These are phyloP conservation scores for Drosophila kurseongensis DNA, from an alignment of 1,140 invertebrate genomes.

Conservation along the genomic window DNA sequence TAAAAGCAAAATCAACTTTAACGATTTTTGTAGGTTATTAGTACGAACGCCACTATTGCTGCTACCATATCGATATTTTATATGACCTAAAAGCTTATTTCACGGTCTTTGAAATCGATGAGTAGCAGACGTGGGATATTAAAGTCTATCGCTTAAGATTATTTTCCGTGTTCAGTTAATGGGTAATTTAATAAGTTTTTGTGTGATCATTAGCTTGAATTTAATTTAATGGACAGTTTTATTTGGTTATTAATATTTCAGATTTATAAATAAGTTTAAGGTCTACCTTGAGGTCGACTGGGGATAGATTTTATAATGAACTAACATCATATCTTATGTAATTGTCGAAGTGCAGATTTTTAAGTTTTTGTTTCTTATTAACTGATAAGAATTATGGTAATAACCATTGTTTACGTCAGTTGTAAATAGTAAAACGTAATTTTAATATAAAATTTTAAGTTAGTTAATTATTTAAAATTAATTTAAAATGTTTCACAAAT, in stretches of 20 bases:
- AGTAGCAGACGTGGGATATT: neutral
- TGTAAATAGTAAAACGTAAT: too few species aligned
- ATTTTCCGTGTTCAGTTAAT: neutral
- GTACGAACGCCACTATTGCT: neutral
- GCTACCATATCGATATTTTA: constrained; percentile 8
- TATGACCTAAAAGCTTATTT: constrained; percentile 3
- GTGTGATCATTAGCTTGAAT: neutral
- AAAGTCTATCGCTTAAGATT: neutral
- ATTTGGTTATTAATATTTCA: neutral
- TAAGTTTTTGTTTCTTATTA: too few species aligned
- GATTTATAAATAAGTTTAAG: too few species aligned
- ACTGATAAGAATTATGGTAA: too few species aligned
- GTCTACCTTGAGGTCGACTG: too few species aligned
- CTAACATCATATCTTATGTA: too few species aligned
- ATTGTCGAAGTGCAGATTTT: too few species aligned
- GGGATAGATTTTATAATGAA: too few species aligned
- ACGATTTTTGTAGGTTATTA: neutral
- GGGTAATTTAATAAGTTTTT: constrained; percentile 7
- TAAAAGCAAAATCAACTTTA: constrained; percentile 2
- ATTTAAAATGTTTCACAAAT: too few species aligned
- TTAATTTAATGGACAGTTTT: neutral
- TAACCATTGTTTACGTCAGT: too few species aligned
- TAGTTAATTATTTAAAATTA: too few species aligned
- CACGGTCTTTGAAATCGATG: constrained; percentile 3
- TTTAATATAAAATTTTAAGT: too few species aligned